Percentiles rank a stretch among this genome's conserved stretches.
Evolutionary conservation across 2,113 vertebrate genomes (phyloP).

Genomic region (Sardina pilchardus): DNA sequence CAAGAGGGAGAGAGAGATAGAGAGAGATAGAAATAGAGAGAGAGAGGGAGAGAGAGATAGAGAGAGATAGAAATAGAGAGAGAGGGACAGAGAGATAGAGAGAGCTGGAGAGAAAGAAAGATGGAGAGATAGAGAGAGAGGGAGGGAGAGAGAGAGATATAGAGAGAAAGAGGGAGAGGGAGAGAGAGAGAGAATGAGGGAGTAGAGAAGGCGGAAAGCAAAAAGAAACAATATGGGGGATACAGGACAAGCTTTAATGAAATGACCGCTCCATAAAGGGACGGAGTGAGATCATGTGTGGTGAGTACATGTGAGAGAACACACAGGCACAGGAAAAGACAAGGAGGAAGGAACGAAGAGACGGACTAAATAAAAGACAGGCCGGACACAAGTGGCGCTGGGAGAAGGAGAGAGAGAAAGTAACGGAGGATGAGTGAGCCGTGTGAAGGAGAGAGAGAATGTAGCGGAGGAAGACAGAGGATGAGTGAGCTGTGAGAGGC

Average conservation of each 20-base stretch:
- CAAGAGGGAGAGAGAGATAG: not conserved
- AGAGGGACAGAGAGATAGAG: constrained; percentile 3
- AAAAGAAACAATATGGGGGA: not conserved
- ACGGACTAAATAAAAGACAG: not conserved
- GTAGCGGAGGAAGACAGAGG: not conserved
- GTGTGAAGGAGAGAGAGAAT: constrained; percentile 11
- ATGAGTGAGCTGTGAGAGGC: constrained; percentile 30
- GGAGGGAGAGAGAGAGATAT: constrained; percentile 26
- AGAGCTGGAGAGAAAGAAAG: not conserved
- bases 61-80: constrained; percentile 28
- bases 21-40: constrained; percentile 14
- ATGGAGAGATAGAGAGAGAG: constrained; percentile 22
- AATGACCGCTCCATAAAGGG: no score
- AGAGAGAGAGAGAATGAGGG: no score
- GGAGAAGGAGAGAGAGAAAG: constrained; percentile 4
- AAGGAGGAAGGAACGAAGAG: not conserved
- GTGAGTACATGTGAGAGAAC: not conserved
- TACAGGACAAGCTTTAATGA: no score
- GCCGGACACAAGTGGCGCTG: not conserved
- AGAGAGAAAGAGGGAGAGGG: no score
- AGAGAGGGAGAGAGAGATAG: not conserved
- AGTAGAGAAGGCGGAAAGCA: not conserved
- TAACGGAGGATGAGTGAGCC: constrained; percentile 35
- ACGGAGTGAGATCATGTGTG: no score
- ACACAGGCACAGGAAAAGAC: not conserved